Base-by-base conservation (phyloP, 2,888 invertebrate species). In the Empis livida region DNA sequence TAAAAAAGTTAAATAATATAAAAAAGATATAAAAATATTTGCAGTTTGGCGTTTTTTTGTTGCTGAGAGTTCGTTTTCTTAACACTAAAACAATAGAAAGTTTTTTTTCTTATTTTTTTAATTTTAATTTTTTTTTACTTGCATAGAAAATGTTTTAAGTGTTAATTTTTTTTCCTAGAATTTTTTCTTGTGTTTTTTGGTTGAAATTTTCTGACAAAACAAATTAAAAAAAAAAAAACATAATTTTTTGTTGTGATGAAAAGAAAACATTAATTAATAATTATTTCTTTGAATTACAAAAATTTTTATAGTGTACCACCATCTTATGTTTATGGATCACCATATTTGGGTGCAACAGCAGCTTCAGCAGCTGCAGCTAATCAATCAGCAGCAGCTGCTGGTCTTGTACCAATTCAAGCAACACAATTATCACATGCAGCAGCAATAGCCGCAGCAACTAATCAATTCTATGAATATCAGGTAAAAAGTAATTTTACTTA, bases 401-500 rank as follows among this genome's bases (percentile, higher is more conserved):
- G 84, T 46, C 66, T 82, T 57, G 77, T 86, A 56, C 80, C 81
- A 56, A 70, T 82, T 57, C 80, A 79, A 51, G 68, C 74, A 27
- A 68, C 73, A 27, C 82, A 82, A 60, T 67, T 82, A 59, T 79
- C 79, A 58, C 82, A 82, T 61, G 84, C 84, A 1, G 84, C 84
- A 11, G 85, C 85, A 1, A 85, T 84, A n/a, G 84, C 84, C 11
- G 85, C 85, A 1, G 85, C 84, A n/a, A 73, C 76, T 43, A 82
- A 82, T 59, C 84, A 87, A 61, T 79, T 86, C 62, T 86, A 86
- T 63, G 85, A 86, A 71, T 86, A 87, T 68, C 86, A 86, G 61
- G 60, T 60, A 55, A 52, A 9, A 27, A 9, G 6, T 5, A 20
- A 20, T 20, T 20, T 20, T n/a, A n/a, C n/a, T n/a, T n/a, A n/a